Evolutionary conservation across 1,140 invertebrate species (phyloP), one percentile per base, ranked within the genome.

Genomic region (Bombus huntii): DNA sequence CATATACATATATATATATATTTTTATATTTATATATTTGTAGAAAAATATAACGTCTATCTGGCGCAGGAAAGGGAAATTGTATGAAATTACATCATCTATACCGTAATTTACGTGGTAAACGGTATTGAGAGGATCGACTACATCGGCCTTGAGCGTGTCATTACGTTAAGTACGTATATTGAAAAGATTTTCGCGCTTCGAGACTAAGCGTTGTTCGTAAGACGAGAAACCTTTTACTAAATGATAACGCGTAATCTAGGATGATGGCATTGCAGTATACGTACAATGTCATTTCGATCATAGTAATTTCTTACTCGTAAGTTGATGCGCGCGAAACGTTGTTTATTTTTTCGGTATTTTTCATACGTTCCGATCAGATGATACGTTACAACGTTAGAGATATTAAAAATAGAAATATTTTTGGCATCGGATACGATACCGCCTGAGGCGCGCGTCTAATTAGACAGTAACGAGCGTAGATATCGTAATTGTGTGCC

Each of bases 71-170:
- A 81, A 73, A 62, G 70, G 68, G 47, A 72, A 59, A 81, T 81
- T 73, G 62, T 28, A 81, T 25, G 53, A 81, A 73, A 81, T 81
- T 81, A 81, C 79, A 80, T 80, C 77, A 70, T 80, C 65, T 28
- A 22, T 53, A n/a, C 25, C 12, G 65, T 37, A 70, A 80, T 80
- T 80, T 80, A 22, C 42, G 65, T 5, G n/a, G 77, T 44, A 70
- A 70, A n/a, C 39, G 42, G 65, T 12, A 80, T 44, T 0, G 65
- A n/a, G 13, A 28, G n/a, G 73, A 57, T 37, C 73, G 31, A 39
- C 28, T 34, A 53, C 62, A 77, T 62, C 39, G 59, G 15, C 42
- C 65, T 28, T 53, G 31, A 80, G 25, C 53, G n/a, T 80, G 65
- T 53, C 42, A 70, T 68, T 80, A 59, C 18, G 18, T 37, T 37